These are phyloP conservation scores for Hypothenemus hampei DNA, from an alignment of 1,140 invertebrate species.

Conservation along the genomic window DNA sequence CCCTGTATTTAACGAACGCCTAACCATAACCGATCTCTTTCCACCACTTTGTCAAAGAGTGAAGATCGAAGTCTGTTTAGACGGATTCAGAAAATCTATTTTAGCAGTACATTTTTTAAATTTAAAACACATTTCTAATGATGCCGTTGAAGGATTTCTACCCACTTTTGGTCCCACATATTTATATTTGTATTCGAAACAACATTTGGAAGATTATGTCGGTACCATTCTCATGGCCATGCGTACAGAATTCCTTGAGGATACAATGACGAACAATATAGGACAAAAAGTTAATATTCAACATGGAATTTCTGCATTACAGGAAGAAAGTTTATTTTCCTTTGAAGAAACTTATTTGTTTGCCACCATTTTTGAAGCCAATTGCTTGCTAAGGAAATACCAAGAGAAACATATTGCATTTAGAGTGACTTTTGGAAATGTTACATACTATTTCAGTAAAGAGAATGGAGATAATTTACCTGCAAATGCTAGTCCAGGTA, in stretches of 20 bases:
- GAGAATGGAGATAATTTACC: background rate
- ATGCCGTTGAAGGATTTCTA: slow-evolving; percentile 50
- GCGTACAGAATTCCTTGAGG: slow-evolving; percentile 50
- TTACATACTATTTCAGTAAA: background rate
- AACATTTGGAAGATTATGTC: slow-evolving; percentile 53
- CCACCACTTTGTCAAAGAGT: slow-evolving; percentile 48
- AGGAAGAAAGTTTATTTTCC: slow-evolving; percentile 15
- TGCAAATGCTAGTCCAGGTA: slow-evolving; percentile 22
- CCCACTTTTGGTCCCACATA: slow-evolving; percentile 72
- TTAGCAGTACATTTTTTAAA: slow-evolving; percentile 37
- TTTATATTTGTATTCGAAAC: slow-evolving; percentile 59
- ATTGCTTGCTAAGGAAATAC: slow-evolving; percentile 35
- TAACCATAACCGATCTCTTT: slow-evolving; percentile 50
- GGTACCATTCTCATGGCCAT: slow-evolving; percentile 54
- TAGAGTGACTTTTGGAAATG: slow-evolving; percentile 33
- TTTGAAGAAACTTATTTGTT: slow-evolving; percentile 34
- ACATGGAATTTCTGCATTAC: slow-evolving; percentile 1
- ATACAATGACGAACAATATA: slow-evolving; percentile 1
- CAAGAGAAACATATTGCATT: slow-evolving; percentile 33
- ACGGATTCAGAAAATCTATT: slow-evolving; percentile 18
- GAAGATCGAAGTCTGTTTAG: slow-evolving; percentile 44
- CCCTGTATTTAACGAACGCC: slow-evolving; percentile 47
- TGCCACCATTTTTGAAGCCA: slow-evolving; percentile 35
- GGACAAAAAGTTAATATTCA: slow-evolving; percentile 9
- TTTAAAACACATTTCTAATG: slow-evolving; percentile 44